Base-by-base conservation (phyloP, 2,888 invertebrate species). In the Scaptomyza cyrtandrae region DNA sequence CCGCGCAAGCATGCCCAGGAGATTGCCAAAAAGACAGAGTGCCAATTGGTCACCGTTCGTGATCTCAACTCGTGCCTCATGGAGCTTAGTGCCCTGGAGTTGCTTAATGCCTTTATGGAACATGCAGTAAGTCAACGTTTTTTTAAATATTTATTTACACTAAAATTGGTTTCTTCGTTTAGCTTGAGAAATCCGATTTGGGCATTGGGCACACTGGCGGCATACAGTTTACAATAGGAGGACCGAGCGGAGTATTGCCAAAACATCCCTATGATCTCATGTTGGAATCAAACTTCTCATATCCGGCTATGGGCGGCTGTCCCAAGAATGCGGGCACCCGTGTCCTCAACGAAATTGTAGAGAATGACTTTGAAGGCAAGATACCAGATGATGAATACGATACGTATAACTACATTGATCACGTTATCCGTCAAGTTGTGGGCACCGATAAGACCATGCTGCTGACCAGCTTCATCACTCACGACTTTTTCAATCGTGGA, bases 361-460 rank as follows among this genome's bases (percentile, higher is more conserved):
- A 89, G 58, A 89, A 90, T 19, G 91, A 91, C 57, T 91, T 91
- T 35, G 88, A 90, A 56, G 86, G 88, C 4, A 82, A 80, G 53
- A 89, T 91, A 50, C 91, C 91, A 0, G 91, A 91, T 48, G 90
- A 90, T 48, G 83, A 87, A 7, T 91, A 90, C 57, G 72, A 70
- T 29, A 80, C 86, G 4, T 90, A 88, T 55, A 82, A 90, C 55
- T 91, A 91, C 29, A 91, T 91, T 0, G 89, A 91, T 55, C 90
- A 89, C 65, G 75, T 91, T 2, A 89, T 91, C 33, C 78, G 89
- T 0, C 90, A 91, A 61, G 82, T 90, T 13, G 75, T 89, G 85
- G 93, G 93, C 37, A 90, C 92, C 14, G 90, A 92, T 59, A 93
- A 93, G 71, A 90, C 92, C 16, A 92, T 92, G 73, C 86, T 92